Evolutionary conservation across 2,113 vertebrate species (phyloP).

Genomic region (Drymodes brunneopygia): DNA sequence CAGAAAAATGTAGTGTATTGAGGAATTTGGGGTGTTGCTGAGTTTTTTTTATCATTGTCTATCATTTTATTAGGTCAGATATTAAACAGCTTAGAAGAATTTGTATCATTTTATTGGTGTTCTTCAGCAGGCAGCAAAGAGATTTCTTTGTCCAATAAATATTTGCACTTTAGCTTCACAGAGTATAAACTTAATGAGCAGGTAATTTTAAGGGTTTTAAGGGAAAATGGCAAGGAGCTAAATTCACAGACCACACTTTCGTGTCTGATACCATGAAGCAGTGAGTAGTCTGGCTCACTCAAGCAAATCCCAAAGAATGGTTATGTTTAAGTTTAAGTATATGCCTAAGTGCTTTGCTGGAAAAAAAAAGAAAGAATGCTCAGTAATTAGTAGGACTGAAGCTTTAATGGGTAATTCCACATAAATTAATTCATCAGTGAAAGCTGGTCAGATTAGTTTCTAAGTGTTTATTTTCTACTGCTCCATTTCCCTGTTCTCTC

Average conservation of each 20-base stretch:
- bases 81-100: not conserved
- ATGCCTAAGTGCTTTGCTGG: not conserved
- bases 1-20: not conserved
- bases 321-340: not conserved
- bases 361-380: not conserved
- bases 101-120: not conserved
- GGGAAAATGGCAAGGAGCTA: not conserved
- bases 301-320: not conserved
- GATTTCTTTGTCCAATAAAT: not conserved
- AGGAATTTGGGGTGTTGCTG: not conserved
- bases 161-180: not conserved
- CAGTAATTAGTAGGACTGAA: not conserved
- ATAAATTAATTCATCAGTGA: slow-evolving; percentile 20
- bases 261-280: not conserved
- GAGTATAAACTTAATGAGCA: not conserved
- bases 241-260: not conserved
- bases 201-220: not conserved
- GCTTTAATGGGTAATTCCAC: slow-evolving; percentile 13
- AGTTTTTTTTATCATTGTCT: not conserved
- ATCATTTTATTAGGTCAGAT: not conserved
- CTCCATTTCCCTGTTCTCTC: slow-evolving; percentile 58
- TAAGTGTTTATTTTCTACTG: slow-evolving; percentile 64
- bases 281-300: not conserved
- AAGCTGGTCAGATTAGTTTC: slow-evolving; percentile 43
- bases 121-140: not conserved